Base-by-base conservation (phyloP, 2,113 vertebrate species). In the Oreochromis niloticus region DNA sequence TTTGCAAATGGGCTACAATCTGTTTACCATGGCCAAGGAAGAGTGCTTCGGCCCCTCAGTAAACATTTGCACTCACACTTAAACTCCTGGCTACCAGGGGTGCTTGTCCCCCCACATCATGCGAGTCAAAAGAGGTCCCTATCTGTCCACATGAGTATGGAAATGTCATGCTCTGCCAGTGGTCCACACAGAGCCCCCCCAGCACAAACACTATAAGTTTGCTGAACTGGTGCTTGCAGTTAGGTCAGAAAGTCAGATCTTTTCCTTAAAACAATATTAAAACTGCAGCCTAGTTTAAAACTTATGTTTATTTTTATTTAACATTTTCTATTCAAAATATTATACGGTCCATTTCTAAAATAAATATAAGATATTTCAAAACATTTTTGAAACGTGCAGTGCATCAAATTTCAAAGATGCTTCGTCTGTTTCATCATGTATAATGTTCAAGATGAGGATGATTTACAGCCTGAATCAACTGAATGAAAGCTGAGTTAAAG, bases 1-100 rank as follows among this genome's bases (percentile, higher is more conserved):
- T 95, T 97, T 97, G 96, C 96, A 97, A 97, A 97, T 97, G 95
- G 95, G 88, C 50, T 91, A 93, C 95, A 95, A 97, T 96, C 89
- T 97, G 97, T 97, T 97, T 96, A 93, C 95, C 94, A 93, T 93
- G 92, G 91, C 93, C 92, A 91, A 89, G 86, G 92, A 95, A 93
- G 94, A 95, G 96, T 93, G 93, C 89, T 89, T 93, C 83, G 87
- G 94, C 92, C 94, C 94, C 94, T 97, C 89, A 0, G 93, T 95
- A 96, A 97, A 97, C 96, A 96, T 97, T 97, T 96, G 91, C 96
- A 54, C 96, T 96, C 93, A 78, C 95, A 94, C 95, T 96, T 94
- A 92, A 93, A 94, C 91, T 91, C 91, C 93, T 75, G 89, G 89
- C 92, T 92, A 91, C 91, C 84, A 75, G 89, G 63, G 85, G 50